These are phyloP conservation scores for Zele albiditarsus DNA, from an alignment of 2,888 invertebrate species.

Conservation along the genomic window DNA sequence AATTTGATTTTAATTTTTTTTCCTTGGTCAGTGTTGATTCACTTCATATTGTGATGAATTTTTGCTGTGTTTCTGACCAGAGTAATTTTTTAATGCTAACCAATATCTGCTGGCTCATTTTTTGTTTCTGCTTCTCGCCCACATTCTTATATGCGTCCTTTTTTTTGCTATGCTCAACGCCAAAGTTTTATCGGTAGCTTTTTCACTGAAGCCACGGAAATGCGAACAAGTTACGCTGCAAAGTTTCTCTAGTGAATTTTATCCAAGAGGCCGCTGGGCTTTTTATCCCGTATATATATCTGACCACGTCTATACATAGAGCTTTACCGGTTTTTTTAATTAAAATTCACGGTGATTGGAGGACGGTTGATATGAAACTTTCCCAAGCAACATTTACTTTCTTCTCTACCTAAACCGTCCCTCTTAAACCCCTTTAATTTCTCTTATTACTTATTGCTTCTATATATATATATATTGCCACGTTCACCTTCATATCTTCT, in stretches of 20 bases:
- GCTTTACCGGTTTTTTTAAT: slow-evolving; percentile 37
- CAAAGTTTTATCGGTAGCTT: slow-evolving; percentile 21
- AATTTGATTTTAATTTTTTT: too few species aligned
- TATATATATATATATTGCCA: neutral
- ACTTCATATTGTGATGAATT: neutral
- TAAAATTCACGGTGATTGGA: slow-evolving; percentile 46
- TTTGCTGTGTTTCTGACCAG: slow-evolving; percentile 36
- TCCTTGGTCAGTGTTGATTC: slow-evolving; percentile 19
- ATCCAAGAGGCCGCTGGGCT: slow-evolving; percentile 38
- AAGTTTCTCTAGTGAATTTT: slow-evolving; percentile 37
- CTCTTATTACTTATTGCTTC: neutral
- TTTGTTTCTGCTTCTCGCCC: slow-evolving; percentile 30
- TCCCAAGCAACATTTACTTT: neutral
- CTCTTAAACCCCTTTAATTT: neutral
- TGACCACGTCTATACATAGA: slow-evolving; percentile 9
- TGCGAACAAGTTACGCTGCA: slow-evolving; percentile 35
- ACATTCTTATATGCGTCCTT: slow-evolving; percentile 28
- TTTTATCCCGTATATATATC: slow-evolving; percentile 31
- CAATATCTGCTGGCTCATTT: neutral
- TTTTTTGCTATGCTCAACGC: slow-evolving; percentile 16
- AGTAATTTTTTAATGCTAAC: slow-evolving; percentile 49
- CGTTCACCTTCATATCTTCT: neutral
- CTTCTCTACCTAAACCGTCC: too few species aligned
- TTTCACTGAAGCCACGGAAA: slow-evolving; percentile 34
- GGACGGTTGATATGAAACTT: slow-evolving; percentile 42